A percentile compares a stretch with the other conserved stretches of the same genome.
Evolutionary conservation across 1,140 invertebrate species (phyloP).

Genomic region (Dendrolimus punctatus): DNA sequence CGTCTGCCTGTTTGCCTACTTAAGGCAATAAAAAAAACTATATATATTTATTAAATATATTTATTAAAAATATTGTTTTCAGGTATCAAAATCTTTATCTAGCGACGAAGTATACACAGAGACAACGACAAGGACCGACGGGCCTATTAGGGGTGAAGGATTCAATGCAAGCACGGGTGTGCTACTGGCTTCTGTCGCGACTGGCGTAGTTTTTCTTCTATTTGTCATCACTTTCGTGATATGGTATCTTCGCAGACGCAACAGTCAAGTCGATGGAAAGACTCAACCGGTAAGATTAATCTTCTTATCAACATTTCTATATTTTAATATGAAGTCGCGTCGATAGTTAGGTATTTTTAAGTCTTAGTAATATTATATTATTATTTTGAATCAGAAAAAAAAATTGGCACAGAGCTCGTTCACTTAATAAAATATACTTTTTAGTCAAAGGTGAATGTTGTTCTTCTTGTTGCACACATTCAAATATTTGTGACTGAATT

Average conservation of each 20-base stretch:
- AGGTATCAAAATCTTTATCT: constrained; percentile 32
- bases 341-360: not conserved
- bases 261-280: constrained; percentile 48
- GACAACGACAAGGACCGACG: constrained; percentile 25
- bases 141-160: constrained; percentile 20
- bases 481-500: too few species aligned
- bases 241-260: constrained; percentile 44
- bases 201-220: constrained; percentile 33
- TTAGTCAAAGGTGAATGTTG: too few species aligned
- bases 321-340: not conserved
- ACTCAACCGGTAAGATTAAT: constrained; percentile 46
- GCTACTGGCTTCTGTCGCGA: constrained; percentile 28
- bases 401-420: too few species aligned
- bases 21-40: too few species aligned
- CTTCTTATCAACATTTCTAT: not conserved
- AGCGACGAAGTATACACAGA: constrained; percentile 34
- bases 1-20: too few species aligned
- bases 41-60: too few species aligned
- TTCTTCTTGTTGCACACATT: too few species aligned
- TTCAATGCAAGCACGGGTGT: constrained; percentile 26
- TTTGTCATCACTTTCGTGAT: constrained; percentile 29
- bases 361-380: too few species aligned
- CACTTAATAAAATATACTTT: too few species aligned
- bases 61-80: constrained; percentile 11
- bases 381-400: too few species aligned